Percentiles rank a stretch among this genome's conserved stretches.
Evolutionary conservation across 2,888 invertebrate genomes (phyloP).

Genomic region (Drosophila anomalipes): DNA sequence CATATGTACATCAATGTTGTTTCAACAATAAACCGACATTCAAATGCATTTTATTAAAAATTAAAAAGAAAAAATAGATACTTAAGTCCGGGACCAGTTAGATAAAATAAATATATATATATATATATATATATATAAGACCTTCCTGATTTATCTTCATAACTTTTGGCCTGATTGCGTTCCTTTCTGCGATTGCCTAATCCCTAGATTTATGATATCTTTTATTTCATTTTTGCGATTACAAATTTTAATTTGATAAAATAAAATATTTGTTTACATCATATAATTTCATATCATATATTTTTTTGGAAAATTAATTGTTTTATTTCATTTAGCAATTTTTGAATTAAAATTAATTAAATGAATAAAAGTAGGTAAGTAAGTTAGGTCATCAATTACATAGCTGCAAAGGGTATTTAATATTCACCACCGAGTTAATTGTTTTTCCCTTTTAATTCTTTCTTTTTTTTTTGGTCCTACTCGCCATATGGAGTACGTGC

Average conservation of each 20-base stretch:
- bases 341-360: neutral
- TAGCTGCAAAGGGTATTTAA: neutral
- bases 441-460: neutral
- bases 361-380: neutral
- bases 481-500: constrained; percentile 53
- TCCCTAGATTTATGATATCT: neutral
- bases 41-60: neutral
- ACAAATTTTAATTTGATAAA: neutral
- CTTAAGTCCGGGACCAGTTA: accelerated
- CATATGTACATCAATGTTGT: neutral
- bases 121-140: neutral
- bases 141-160: neutral
- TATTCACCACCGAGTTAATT: neutral
- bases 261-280: neutral
- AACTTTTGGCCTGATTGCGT: neutral
- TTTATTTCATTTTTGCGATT: neutral
- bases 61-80: neutral
- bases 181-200: neutral
- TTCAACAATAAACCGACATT: neutral
- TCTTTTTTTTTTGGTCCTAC: constrained; percentile 7
- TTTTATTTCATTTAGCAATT: neutral
- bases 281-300: neutral
- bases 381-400: neutral
- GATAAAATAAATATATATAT: neutral
- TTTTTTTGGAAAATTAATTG: too few relatives aligned